Base-by-base conservation (phyloP, 2,797 vertebrate species). In the Mormyrops boulengeri region DNA sequence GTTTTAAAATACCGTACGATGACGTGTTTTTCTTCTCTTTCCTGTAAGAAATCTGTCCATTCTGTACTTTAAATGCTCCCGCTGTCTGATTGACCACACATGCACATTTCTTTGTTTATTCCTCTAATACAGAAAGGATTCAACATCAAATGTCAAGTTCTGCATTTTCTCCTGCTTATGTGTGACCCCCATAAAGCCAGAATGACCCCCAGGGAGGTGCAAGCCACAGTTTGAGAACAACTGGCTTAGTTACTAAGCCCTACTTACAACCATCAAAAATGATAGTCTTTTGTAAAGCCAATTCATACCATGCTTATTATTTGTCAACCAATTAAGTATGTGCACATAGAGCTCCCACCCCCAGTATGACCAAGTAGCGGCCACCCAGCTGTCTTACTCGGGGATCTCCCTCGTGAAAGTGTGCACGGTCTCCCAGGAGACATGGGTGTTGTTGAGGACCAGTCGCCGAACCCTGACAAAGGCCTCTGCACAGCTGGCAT, bases 371-470 rank as follows among this genome's bases (percentile, higher is more conserved):
- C 4, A 17, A 52, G 49, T 7, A 49, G 44, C 17, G n/a, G 19
- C 12, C 4, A 19, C 4, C 12, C 66, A 38, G 66, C 77, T 6
- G 30, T 88, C 98, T 98, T 96, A 99, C 98, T 98, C 96, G 17
- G 98, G 97, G 34, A 97, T 95, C n/a, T 98, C 96, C 92, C 95
- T 95, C 3, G 98, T 97, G 92, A 99, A 96, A 0, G 95, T 97
- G 95, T 99, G 97, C 92, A 99, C 97, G 0, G 97, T 98, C 92
- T 98, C 97, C 99, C 99, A 99, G 92, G 97, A 98, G 92, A 98
- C 93, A 92, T 97, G 97, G 88, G 98, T 99, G 95, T 98, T 99
- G 93, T 98, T 99, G 92, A 99, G 98, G 89, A 99, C 97, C 1
- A 99, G 97, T 50, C 97, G 97, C 17, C 97, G 96, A 89, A 99